Conservation (phyloP, 2,113 vertebrate species). For the Laticauda colubrina region DNA sequence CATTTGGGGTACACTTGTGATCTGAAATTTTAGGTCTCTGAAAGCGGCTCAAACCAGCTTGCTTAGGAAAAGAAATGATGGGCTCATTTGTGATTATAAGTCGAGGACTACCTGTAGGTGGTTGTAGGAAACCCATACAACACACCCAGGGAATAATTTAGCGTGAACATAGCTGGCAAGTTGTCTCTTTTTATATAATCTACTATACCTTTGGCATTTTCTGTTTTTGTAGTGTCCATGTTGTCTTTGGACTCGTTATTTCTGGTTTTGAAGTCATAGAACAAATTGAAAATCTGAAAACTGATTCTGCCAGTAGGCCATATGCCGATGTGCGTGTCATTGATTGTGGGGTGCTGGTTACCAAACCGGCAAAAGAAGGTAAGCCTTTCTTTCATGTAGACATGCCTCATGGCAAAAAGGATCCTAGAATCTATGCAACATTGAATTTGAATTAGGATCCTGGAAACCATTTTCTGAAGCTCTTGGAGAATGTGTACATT, state of each 20-base stretch:
- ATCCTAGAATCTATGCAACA: not conserved
- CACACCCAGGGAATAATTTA: not conserved
- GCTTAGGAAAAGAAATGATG: not conserved
- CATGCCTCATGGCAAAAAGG: fast-evolving
- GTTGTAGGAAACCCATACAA: not conserved
- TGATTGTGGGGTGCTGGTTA: slow-evolving; percentile 90
- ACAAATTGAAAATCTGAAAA: slow-evolving; percentile 95
- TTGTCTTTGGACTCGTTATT: slow-evolving; percentile 95
- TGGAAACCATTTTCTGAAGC: not conserved
- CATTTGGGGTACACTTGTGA: not conserved
- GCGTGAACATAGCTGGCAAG: not conserved
- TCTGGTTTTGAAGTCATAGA: slow-evolving; percentile 97
- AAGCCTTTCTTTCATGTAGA: slow-evolving; percentile 13
- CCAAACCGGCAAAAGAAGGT: slow-evolving; percentile 89
- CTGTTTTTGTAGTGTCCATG: slow-evolving; percentile 83
- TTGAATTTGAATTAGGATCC: not conserved
- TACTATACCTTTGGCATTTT: slow-evolving; percentile 24
- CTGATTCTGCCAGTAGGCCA: slow-evolving; percentile 90
- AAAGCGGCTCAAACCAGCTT: not conserved
- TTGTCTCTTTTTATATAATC: fast-evolving
- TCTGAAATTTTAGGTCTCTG: not conserved
- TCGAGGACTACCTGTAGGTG: not conserved
- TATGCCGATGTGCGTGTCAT: slow-evolving; percentile 95
- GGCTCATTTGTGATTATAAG: not conserved
- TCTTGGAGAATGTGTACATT: not conserved